Evolutionary conservation across 2,113 vertebrate species (phyloP), one percentile per base, ranked within the genome.

Genomic region (Opisthocomus hoazin): DNA sequence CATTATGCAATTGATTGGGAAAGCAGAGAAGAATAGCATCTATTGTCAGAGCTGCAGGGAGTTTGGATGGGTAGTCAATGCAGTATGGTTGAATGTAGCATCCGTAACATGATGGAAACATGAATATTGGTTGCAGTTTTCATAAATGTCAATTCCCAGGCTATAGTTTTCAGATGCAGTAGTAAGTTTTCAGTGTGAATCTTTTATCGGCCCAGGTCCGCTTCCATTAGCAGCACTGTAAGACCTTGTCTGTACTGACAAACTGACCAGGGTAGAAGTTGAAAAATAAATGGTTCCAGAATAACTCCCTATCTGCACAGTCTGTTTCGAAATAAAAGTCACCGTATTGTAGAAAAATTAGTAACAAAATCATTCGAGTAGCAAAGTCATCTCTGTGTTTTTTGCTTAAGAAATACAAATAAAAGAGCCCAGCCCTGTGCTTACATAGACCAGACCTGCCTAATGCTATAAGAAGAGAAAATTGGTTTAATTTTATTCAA

Each of bases 401-500:
- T 87, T 82, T 90, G 56, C 22, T 43, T 92, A 88, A 88, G 83
- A 88, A 90, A 48, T 29, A 43, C 32, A 83, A 79, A 90, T 79
- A 73, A 53, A 84, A 89, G n/a, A 48, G 46, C 17, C 58, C 32
- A 87, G 20, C 32, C 26, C 54, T 53, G 23, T 43, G 46, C 41
- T 93, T 93, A 71, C 12, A 86, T 50, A 93, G 46, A 84, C 51
- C 39, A 84, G 88, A 82, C 39, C 60, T 94, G 43, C 69, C 43
- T 92, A 89, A 84, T 93, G 43, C 64, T 82, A 11, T 79, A 78
- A 95, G 76, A 48, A 93, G 78, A 81, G 37, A 84, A 90, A 87
- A 76, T 75, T 24, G 46, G 37, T 78, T 93, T 80, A 41, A 85
- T 95, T 90, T 94, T 80, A 93, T 95, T 89, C 89, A 75, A 73